Conservation (phyloP, 2,113 vertebrate species). For the Phrynosoma blainvillii region DNA sequence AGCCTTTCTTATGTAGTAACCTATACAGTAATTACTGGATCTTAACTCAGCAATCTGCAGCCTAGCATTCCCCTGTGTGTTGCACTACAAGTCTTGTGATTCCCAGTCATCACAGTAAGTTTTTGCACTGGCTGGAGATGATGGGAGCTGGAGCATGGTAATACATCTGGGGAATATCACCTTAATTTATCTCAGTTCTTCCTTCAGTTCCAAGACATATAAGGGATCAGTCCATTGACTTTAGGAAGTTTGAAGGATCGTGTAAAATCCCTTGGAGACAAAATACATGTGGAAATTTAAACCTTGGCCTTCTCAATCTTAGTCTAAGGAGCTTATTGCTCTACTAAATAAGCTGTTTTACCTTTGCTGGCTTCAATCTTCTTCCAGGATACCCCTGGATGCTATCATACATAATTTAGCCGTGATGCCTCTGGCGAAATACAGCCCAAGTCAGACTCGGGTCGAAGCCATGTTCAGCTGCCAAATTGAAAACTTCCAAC, state of each 20-base stretch:
- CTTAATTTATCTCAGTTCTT: neutral
- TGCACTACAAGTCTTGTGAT: neutral
- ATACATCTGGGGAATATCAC: neutral
- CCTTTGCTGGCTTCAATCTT: too few relatives aligned
- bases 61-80: neutral
- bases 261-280: neutral
- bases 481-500: too few relatives aligned
- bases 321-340: too few relatives aligned
- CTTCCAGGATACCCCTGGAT: too few relatives aligned
- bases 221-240: neutral
- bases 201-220: neutral
- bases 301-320: neutral
- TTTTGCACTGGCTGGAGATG: neutral
- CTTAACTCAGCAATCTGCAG: neutral
- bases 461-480: too few relatives aligned
- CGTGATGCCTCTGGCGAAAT: too few relatives aligned
- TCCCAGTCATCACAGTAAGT: neutral
- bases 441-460: too few relatives aligned
- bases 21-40: neutral
- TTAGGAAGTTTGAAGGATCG: neutral
- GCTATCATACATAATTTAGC: too few relatives aligned
- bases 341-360: too few relatives aligned
- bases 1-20: neutral
- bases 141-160: neutral
- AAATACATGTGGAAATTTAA: neutral